Evolutionary conservation across 2,888 invertebrate genomes (phyloP), one percentile per base, ranked within the genome.

Genomic region (Ptilodon capucinus): DNA sequence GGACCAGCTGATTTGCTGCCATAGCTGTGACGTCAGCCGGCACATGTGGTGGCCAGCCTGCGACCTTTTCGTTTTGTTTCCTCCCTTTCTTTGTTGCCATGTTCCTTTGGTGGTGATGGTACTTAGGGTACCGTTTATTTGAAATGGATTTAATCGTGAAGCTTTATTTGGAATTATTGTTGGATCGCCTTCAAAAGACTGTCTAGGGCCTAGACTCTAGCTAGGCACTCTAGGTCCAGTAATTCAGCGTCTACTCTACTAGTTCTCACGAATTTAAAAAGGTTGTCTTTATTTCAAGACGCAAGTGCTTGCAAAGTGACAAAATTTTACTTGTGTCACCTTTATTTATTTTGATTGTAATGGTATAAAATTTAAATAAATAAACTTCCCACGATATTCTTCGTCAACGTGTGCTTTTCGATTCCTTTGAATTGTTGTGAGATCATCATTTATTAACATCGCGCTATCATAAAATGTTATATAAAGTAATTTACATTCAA

Each of bases 11-110:
- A 82, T 75, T 76, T 70, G 53, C 60, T 55, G 65, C 62, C 58
- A 57, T 58, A 51, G 57, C 36, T 35, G 40, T 83, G 83, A 85
- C 84, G 81, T 84, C 83, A 85, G 42, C 48, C 43, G 39, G 32
- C 77, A 81, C 85, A 85, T 84, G 79, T 84, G 84, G 77, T 73
- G 57, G 57, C 72, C 81, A 76, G 67, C 50, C 68, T 60, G 48
- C 68, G 61, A 64, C 64, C 66, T 74, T 71, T 72, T 76, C 65
- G 64, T 68, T 71, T 72, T 74, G 61, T 71, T 67, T 71, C 64
- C 64, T 70, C 60, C 60, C 71, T 69, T 68, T 69, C 71, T 73
- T 65, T 67, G 59, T 57, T 70, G 53, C 44, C 54, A 56, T 8
- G n/a, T n/a, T n/a, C n/a, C n/a, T n/a, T n/a, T n/a, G n/a, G n/a